Evolutionary conservation across 1,140 invertebrate genomes (phyloP).

Genomic region (Latrodectus geometricus): DNA sequence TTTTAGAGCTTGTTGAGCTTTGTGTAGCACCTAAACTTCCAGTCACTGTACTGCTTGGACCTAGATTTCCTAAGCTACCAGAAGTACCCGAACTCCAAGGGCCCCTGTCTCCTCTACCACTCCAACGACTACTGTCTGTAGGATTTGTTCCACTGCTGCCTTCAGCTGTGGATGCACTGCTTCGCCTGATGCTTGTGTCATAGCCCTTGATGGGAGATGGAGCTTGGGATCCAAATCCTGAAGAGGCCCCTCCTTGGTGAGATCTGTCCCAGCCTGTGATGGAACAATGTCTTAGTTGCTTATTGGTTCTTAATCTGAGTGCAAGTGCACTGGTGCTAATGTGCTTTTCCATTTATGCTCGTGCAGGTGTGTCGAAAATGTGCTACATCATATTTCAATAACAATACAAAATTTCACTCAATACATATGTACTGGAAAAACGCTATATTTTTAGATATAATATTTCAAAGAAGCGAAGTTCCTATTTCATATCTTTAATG

Average conservation of each 20-base stretch:
- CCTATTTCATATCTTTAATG: no score
- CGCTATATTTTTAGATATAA: no score
- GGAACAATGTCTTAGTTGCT: conserved; percentile 15
- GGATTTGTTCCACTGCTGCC: neutral
- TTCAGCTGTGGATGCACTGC: conserved; percentile 17
- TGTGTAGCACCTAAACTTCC: neutral
- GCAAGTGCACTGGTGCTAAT: neutral
- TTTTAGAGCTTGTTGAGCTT: neutral
- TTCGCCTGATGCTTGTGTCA: conserved; percentile 14
- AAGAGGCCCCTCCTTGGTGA: conserved; percentile 22
- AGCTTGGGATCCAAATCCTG: conserved; percentile 26
- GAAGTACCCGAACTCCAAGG: conserved; percentile 1
- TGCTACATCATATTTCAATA: neutral
- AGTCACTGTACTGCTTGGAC: neutral
- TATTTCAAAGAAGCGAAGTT: no score
- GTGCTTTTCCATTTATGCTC: conserved; percentile 5
- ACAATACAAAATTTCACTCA: neutral
- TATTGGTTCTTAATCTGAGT: neutral
- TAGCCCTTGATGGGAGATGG: conserved; percentile 22
- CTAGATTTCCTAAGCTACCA: neutral
- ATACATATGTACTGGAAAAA: no score
- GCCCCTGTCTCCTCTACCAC: neutral
- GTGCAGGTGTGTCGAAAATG: neutral
- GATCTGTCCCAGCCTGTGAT: conserved; percentile 46
- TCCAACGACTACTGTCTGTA: neutral